Conservation (phyloP, 2,797 vertebrate genomes). For the Anas bernieri region DNA sequence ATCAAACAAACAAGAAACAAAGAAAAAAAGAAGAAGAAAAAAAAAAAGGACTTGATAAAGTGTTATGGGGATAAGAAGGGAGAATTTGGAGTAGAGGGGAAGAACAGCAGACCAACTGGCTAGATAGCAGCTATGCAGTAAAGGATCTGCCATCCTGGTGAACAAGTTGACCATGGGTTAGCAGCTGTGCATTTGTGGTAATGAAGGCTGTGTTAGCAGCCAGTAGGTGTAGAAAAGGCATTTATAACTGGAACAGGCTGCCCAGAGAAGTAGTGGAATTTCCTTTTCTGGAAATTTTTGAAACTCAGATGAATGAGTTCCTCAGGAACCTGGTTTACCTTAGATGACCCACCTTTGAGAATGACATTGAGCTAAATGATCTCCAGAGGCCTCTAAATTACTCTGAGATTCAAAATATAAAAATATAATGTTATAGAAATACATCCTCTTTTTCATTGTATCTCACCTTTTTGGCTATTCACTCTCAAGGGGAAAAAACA, state of each 20-base stretch:
- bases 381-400: neutral
- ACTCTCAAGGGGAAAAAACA: neutral
- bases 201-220: neutral
- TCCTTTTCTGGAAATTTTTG: neutral
- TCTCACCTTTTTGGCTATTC: neutral
- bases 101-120: neutral
- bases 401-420: neutral
- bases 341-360: neutral
- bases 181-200: neutral
- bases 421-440: neutral
- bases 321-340: neutral
- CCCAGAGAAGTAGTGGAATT: neutral
- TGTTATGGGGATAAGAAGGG: neutral
- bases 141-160: neutral
- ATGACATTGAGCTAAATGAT: neutral
- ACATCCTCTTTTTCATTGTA: fast-evolving
- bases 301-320: neutral
- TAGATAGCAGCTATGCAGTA: neutral
- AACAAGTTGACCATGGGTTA: neutral
- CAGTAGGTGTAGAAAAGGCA: neutral
- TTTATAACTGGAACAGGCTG: neutral
- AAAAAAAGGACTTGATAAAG: neutral
- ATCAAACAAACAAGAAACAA: neutral
- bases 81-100: neutral
- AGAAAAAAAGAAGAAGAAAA: no score